Base-by-base conservation (phyloP, 2,888 invertebrate species). In the Stenolophus ochropezus region DNA sequence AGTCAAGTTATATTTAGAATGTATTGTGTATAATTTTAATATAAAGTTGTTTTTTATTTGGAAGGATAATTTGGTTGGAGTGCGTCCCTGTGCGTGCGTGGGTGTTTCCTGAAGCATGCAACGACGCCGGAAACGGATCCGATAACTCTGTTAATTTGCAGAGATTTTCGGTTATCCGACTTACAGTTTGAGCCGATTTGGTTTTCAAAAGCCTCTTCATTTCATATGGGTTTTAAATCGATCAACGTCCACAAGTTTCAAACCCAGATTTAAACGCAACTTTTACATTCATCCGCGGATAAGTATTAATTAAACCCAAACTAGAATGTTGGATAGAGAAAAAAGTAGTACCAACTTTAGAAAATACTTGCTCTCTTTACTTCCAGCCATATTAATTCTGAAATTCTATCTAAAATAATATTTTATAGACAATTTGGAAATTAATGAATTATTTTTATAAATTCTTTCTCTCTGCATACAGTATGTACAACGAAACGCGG, bases 131-230 rank as follows among this genome's bases (percentile, higher is more conserved):
- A 76, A 76, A 58, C 25, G 56, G 76, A 33, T 76, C 56, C 58
- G 58, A 76, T 58, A 76, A 58, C 58, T 58, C 76, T 76, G 76
- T 76, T 76, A 76, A 76, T 76, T 76, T 76, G 76, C 27, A 76
- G 76, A 76, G 76, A 76, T 58, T 76, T 76, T 56, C 76, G 42
- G 51, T 76, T 23, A 76, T 56, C 76, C 76, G 33, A 58, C 76
- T 76, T 76, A 76, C 42, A 56, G 76, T 76, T 76, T 76, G 58
- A 76, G 76, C 58, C 76, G 76, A 76, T 76, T 76, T 76, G 58
- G 58, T 33, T 76, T 76, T 76, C 25, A 76, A 76, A 76, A 49
- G 73, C 73, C 33, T 18, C 73, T 73, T 73, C 20, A 73, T 73
- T 73, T 47, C 73, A 73, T 73, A 73, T 73, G 49, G 49, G 49